These are phyloP conservation scores for Chymomyza fuscimana DNA, from an alignment of 2,888 invertebrate species.

Conservation along the genomic window DNA sequence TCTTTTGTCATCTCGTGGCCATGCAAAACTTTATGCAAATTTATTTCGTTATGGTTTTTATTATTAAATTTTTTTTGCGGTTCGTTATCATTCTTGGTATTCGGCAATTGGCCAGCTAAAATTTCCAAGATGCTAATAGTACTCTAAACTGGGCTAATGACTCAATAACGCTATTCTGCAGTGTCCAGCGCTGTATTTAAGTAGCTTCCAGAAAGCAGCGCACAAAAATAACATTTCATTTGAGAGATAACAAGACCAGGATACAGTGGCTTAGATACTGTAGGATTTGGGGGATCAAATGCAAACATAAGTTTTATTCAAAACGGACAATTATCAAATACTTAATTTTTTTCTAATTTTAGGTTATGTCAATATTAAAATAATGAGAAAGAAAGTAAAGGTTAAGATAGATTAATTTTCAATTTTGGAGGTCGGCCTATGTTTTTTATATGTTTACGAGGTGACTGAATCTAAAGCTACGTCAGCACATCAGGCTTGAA, in stretches of 20 bases:
- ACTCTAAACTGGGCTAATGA: constrained; percentile 66
- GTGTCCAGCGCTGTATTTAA: constrained; percentile 7
- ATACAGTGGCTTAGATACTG: background rate
- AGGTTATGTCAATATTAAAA: too few relatives aligned
- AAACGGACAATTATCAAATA: too few relatives aligned
- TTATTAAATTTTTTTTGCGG: constrained; percentile 55
- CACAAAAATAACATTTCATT: background rate
- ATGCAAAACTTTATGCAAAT: constrained; percentile 60
- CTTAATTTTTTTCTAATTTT: too few relatives aligned
- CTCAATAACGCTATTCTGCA: constrained; percentile 65
- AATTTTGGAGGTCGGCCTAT: too few relatives aligned
- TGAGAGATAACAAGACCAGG: constrained; percentile 3
- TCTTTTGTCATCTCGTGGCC: background rate
- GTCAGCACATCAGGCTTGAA: too few relatives aligned
- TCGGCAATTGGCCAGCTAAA: constrained; percentile 23
- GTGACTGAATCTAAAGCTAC: too few relatives aligned
- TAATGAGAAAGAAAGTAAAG: too few relatives aligned
- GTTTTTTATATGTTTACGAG: too few relatives aligned
- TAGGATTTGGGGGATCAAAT: too few relatives aligned
- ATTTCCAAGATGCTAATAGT: constrained; percentile 53
- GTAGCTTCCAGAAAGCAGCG: constrained; percentile 24
- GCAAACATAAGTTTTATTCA: too few relatives aligned
- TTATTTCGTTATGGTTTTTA: constrained; percentile 39
- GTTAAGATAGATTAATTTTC: too few relatives aligned
- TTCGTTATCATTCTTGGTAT: constrained; percentile 15